phyloP scores from a whole-genome alignment of 2,888 invertebrate genomes.

The Eristalinus sepulchralis region DNA sequence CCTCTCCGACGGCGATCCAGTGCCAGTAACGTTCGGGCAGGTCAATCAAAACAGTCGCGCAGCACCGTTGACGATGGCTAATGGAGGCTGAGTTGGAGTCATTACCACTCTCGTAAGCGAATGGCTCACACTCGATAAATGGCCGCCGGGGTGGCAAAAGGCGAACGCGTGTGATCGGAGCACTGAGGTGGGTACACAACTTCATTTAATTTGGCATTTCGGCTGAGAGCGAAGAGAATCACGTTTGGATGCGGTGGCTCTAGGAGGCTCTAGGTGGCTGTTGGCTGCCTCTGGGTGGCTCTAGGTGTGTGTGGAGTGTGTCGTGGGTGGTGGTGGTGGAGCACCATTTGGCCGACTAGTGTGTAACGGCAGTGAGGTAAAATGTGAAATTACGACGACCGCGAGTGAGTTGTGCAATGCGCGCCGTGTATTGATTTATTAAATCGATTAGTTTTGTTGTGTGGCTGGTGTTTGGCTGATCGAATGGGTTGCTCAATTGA shows the following conservation, averaged over 20 bases:
- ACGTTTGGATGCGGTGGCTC: slow-evolving; percentile 6
- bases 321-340: not conserved
- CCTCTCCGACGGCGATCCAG: too few relatives aligned
- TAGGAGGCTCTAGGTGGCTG: slow-evolving; percentile 4
- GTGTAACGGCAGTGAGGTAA: slow-evolving; percentile 2
- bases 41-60: slow-evolving; percentile 36
- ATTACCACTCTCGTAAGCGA: slow-evolving; percentile 42
- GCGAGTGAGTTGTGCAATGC: slow-evolving; percentile 25
- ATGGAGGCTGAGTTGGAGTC: slow-evolving; percentile 20
- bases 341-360: slow-evolving; percentile 20
- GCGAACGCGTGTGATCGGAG: slow-evolving; percentile 47
- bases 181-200: slow-evolving; percentile 23
- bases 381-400: slow-evolving; percentile 34
- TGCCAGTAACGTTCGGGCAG: slow-evolving; percentile 26
- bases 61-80: slow-evolving; percentile 19
- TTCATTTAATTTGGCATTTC: slow-evolving; percentile 57
- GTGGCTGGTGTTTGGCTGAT: slow-evolving; percentile 1
- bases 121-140: slow-evolving; percentile 54
- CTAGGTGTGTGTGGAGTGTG: not conserved
- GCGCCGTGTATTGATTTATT: slow-evolving; percentile 30
- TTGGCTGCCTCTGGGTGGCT: slow-evolving; percentile 5
- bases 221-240: slow-evolving; percentile 8
- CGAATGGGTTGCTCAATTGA: not conserved
- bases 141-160: slow-evolving; percentile 34
- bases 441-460: slow-evolving; percentile 12